Evolutionary conservation across 2,888 invertebrate genomes (phyloP), one percentile per base, ranked within the genome.

Genomic region (Parnassius orleans): DNA sequence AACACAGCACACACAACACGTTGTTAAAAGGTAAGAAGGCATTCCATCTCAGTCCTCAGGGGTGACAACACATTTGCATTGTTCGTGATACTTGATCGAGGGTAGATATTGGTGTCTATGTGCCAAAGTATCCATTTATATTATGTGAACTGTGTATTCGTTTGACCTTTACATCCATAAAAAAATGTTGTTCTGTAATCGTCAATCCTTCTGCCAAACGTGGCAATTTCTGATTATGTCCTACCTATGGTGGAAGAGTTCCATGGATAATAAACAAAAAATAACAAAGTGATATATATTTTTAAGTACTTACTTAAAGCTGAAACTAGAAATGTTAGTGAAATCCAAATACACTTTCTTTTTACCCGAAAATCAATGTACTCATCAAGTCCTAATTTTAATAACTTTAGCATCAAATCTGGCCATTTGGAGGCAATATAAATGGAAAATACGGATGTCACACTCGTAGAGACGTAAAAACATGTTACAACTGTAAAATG

Each of bases 401-500:
- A 56, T 12, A 63, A 50, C 15, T 63, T 47, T 1, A 14, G 10
- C 2, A 63, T 52, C 24, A 63, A 55, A n/a, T 2, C 43, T 11
- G 63, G 58, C 63, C 58, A 63, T n/a, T 10, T 59, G 5, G 51
- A n/a, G 0, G 63, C 55, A 9, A 63, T n/a, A 9, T 15, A 50
- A 2, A 63, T 11, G 10, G 19, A 63, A 7, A n/a, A 51, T 14
- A 59, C 10, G 11, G 44, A 10, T 9, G 55, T 55, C 48, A 43
- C 15, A 24, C 42, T 46, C 15, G 55, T 55, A 55, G 55, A 63
- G 9, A 44, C 41, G 42, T 59, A 59, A 47, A 52, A 59, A 51
- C 47, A 59, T 3, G 55, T 47, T n/a, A 44, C 47, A 56, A 63
- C 63, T 63, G 59, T 15, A 63, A 62, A 12, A 11, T 11, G 15